A percentile compares a stretch with the other conserved stretches of the same genome.
Evolutionary conservation across 2,797 vertebrate genomes (phyloP).

Genomic region (Lycodopsis pacificus): DNA sequence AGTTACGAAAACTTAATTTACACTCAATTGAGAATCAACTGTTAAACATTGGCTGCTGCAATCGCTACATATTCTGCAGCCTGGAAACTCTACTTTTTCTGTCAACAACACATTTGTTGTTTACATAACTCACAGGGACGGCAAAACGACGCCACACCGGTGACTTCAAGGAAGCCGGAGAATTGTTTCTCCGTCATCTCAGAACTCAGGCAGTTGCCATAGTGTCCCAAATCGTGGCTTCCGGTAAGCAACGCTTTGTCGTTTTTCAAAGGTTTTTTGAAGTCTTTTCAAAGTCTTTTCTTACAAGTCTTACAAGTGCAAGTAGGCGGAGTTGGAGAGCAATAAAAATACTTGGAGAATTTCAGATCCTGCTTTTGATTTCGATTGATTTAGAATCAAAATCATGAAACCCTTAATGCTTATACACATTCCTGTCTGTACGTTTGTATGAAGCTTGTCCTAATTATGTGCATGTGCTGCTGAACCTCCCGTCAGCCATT

Average conservation of each 20-base stretch:
- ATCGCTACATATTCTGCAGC: no score
- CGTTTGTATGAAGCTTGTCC: not conserved
- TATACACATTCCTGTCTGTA: not conserved
- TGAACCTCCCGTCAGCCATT: slow-evolving; percentile 37
- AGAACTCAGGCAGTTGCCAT: no score
- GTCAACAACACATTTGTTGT: not conserved
- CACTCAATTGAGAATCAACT: not conserved
- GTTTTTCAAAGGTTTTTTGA: no score
- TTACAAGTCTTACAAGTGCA: no score
- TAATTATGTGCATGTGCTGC: slow-evolving; percentile 35
- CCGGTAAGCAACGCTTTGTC: no score
- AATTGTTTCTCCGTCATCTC: not conserved
- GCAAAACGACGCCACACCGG: not conserved
- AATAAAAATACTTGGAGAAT: not conserved
- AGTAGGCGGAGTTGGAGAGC: no score
- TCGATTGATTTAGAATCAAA: not conserved
- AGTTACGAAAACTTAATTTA: not conserved
- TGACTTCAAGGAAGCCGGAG: not conserved
- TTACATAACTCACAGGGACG: not conserved
- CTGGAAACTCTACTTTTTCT: not conserved
- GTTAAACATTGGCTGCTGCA: not conserved
- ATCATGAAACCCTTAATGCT: not conserved
- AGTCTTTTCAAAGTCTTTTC: no score
- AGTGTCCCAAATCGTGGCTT: no score
- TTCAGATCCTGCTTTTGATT: not conserved